Conservation (phyloP, 2,888 invertebrate species). For the Harpalus rufipes region DNA sequence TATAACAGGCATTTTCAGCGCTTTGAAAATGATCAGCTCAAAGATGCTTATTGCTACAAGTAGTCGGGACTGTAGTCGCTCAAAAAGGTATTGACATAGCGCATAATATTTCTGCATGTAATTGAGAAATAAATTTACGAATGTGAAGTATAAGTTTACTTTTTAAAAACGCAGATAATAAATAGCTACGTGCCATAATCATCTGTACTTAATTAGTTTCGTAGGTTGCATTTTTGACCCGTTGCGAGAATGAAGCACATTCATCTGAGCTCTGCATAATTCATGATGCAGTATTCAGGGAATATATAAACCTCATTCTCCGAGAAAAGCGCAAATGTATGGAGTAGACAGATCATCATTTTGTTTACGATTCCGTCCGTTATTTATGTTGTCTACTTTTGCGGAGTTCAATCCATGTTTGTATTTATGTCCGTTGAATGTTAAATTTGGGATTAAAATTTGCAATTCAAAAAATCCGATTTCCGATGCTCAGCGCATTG, state of each 20-base stretch:
- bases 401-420: conserved; percentile 53
- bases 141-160: not conserved
- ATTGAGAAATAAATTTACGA: not conserved
- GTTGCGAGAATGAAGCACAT: conserved; percentile 2
- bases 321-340: conserved; percentile 35
- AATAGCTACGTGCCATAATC: conserved; percentile 9
- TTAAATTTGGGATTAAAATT: conserved; percentile 64
- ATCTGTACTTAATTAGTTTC: conserved; percentile 19
- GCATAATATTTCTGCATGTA: not conserved
- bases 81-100: no score
- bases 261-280: conserved; percentile 19
- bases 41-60: no score
- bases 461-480: conserved; percentile 64
- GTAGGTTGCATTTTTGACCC: conserved; percentile 5
- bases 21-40: no score
- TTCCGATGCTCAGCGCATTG: conserved; percentile 59
- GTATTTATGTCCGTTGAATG: conserved; percentile 63
- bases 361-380: conserved; percentile 49
- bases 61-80: no score
- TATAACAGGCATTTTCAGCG: no score
- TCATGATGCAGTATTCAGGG: conserved; percentile 24
- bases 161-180: conserved; percentile 4
- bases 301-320: conserved; percentile 9
- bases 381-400: conserved; percentile 55
- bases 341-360: conserved; percentile 52